Evolutionary conservation across 2,888 invertebrate species (phyloP), one percentile per base, ranked within the genome.

Genomic region (Cryptops parisi): DNA sequence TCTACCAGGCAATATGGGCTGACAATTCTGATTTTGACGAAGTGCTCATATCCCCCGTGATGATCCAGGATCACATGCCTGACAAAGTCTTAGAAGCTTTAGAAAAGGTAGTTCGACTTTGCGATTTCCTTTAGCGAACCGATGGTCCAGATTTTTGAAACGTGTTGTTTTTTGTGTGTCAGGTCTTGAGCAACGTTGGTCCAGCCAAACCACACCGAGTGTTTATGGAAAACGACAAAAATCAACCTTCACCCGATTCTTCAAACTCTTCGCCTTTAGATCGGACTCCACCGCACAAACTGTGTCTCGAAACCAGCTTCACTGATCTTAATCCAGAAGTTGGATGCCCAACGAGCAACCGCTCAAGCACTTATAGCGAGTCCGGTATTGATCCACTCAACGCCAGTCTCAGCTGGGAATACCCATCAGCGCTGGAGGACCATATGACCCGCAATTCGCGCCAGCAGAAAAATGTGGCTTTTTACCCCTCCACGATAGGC

Each of bases 21-120:
- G 80, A 82, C 58, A 84, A 83, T 61, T 79, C 77, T 41, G 84
- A 85, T 67, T 88, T 88, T 66, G 84, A 86, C 67, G 84, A 88
- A 70, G 86, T 89, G 21, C 75, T 88, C 52, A 85, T 89, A 59
- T 87, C 87, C 24, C 88, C 88, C 1, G 84, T 84, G 49, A 88
- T 88, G 87, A 65, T 88, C 57, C 84, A 86, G 69, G 88, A 89
- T 68, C 88, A 89, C 68, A 87, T 89, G 87, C 87, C 88, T 26
- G 86, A 88, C 66, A 82, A 80, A 67, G 82, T 88, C 55, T 72
- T 88, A 61, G 80, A 82, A 58, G 87, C 86, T 25, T 74, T 89
- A 58, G 80, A 84, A 70, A 84, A 86, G 82, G 87, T 88, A 79
- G 22, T 17, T 5, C 4, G 19, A n/a, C 6, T 45, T 33, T 15